These are phyloP conservation scores for Heteromurus nitidus DNA, from an alignment of 2,888 invertebrate genomes.

Conservation along the genomic window DNA sequence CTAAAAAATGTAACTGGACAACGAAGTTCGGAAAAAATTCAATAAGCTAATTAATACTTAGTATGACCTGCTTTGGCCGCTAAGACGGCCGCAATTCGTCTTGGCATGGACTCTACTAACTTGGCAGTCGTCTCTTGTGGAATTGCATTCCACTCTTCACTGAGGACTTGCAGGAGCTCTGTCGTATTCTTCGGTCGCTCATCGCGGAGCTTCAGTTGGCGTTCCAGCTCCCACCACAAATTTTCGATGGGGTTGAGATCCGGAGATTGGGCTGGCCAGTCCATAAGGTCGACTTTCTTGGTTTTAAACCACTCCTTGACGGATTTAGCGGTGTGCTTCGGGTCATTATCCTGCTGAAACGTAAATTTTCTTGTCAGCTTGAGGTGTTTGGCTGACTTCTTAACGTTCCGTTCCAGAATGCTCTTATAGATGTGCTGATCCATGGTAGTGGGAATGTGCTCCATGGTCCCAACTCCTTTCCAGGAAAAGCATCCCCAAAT, in stretches of 20 bases:
- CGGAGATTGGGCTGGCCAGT: neutral
- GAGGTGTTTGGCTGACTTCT: neutral
- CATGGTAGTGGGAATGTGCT: neutral
- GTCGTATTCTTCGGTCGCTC: too few species aligned
- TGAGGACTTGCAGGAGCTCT: too few species aligned
- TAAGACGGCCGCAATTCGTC: too few species aligned
- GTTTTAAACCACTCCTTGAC: neutral
- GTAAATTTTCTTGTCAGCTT: neutral
- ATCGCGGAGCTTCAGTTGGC: too few species aligned
- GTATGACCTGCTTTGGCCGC: too few species aligned
- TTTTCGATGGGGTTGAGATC: neutral
- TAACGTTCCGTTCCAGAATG: neutral
- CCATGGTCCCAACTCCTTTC: neutral
- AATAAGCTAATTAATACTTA: too few species aligned
- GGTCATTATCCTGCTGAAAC: neutral
- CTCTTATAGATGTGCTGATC: neutral
- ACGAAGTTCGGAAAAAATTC: too few species aligned
- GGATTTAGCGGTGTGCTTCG: neutral
- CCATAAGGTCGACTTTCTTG: neutral
- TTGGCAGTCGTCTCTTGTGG: too few species aligned
- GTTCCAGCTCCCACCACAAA: too few species aligned
- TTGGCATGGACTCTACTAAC: too few species aligned
- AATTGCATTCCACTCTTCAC: too few species aligned
- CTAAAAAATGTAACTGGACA: too few species aligned
- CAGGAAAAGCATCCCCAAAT: neutral